Evolutionary conservation across 2,113 vertebrate species (phyloP), one percentile per base, ranked within the genome.

Genomic region (Poecilia latipinna): DNA sequence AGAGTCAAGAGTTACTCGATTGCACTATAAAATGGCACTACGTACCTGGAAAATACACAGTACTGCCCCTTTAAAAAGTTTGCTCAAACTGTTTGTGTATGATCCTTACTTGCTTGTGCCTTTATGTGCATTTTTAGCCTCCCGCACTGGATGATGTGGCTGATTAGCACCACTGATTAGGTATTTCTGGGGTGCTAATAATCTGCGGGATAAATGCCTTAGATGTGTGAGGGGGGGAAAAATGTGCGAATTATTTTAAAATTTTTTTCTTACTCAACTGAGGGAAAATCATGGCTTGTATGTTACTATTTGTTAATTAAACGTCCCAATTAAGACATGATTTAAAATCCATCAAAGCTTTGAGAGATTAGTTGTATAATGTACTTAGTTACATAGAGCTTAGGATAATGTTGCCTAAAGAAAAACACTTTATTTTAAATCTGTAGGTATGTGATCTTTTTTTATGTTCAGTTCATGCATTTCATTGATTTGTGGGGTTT

Each of bases 91-190:
- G 69, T 77, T 61, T 77, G 68, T 67, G 33, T 65, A 28, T 83
- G 68, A 29, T 61, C 31, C 8, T 64, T 15, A 68, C 68, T 39
- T 54, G 11, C 48, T 61, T 74, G 44, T 74, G 83, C 44, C 17
- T 26, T 71, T 60, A 61, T 76, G 71, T 72, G 29, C 88, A 90
- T 91, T 88, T 90, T 87, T 82, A 84, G 86, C 75, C 82, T 83
- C 79, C 78, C 82, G 35, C 87, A 79, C 63, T 44, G 83, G 90
- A 24, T 90, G 86, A 83, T 85, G 85, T 79, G 67, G 73, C 81
- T 91, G 89, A 91, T 93, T 93, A 91, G 83, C 88, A 89, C 89
- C 87, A 63, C 83, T 90, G 90, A 92, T 93, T 85, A 91, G 80
- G 77, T 90, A 85, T 90, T 90, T 89, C 86, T 80, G 88, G 90